Conservation (phyloP, 2,888 invertebrate species). For the Chorisops tibialis region DNA sequence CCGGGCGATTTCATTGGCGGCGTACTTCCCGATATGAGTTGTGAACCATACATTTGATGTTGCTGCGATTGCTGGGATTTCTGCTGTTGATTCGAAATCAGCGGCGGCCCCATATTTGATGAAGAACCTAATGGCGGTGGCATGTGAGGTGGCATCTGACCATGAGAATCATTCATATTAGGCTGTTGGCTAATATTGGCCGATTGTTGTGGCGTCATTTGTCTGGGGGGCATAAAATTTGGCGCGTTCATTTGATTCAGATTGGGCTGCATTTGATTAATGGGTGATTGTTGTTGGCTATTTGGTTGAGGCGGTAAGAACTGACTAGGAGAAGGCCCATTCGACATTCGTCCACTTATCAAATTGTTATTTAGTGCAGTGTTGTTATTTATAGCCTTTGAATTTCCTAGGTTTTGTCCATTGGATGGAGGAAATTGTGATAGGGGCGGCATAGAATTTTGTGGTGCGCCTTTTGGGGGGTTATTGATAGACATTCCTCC, state of each 20-base stretch:
- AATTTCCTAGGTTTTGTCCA: conserved; percentile 8
- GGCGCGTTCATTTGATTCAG: conserved; percentile 2
- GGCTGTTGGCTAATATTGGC: not conserved
- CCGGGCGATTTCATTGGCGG: conserved; percentile 24
- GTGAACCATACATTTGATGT: conserved; percentile 25
- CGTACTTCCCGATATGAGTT: not conserved
- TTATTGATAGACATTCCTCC: conserved; percentile 4
- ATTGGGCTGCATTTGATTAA: conserved; percentile 6
- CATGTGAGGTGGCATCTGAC: conserved; percentile 36
- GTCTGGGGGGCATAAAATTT: conserved; percentile 36
- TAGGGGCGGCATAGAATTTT: not conserved
- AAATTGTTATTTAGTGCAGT: conserved; percentile 17
- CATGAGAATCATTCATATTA: conserved; percentile 29
- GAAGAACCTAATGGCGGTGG: not conserved
- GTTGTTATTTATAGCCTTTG: conserved; percentile 6
- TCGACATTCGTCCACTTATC: conserved; percentile 14
- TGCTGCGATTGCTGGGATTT: conserved; percentile 28
- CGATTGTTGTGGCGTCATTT: conserved; percentile 33
- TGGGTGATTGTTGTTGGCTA: conserved; percentile 21
- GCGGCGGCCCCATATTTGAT: not conserved
- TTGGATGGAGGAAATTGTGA: conserved; percentile 5
- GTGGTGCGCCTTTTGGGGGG: not conserved
- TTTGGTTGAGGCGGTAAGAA: conserved; percentile 16
- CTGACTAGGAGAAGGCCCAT: conserved; percentile 30
- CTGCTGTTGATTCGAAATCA: not conserved